Evolutionary conservation across 1,140 invertebrate genomes (phyloP), one percentile per base, ranked within the genome.

Genomic region (Maconellicoccus hirsutus): DNA sequence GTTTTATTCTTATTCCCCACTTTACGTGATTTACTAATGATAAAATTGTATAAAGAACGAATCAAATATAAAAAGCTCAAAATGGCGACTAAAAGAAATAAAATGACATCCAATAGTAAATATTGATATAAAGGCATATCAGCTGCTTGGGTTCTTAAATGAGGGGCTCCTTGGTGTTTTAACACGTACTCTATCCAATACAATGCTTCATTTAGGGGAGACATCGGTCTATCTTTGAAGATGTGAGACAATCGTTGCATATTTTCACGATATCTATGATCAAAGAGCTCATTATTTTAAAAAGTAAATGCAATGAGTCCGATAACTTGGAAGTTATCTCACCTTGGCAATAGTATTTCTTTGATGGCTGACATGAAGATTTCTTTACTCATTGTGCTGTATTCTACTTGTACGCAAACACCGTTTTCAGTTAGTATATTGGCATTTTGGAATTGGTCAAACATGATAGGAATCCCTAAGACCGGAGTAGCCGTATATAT

Each of bases 131-230:
- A 81, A 6, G 82, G 81, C 71, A 86, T 80, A 16, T 84, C 79
- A 0, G 83, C 78, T 0, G 83, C 84, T 4, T 82, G 78, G 0
- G 83, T 82, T 39, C 81, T 79, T 73, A 86, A 80, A 79, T 81
- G 83, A 38, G 73, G 79, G 39, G 81, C 85, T 73, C 79, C 85
- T 70, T 81, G 81, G 74, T 87, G 79, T 3, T 82, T 77, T 1
- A 86, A 83, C 7, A 84, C 84, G 72, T 82, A 86, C 73, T 87
- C 85, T 2, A 82, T 83, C 85, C 86, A 87, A 73, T 81, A 86
- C 29, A 86, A 73, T 2, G 84, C 84, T 25, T 79, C 81, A 10
- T 85, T 80, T 59, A 85, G 74, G 0, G 84, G 78, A 6, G 71
- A 39, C 19, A 33, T 27, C 2, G 73, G 73, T 61, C 69, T 52